Conservation (phyloP, 2,888 invertebrate species). For the Boloria selene region DNA sequence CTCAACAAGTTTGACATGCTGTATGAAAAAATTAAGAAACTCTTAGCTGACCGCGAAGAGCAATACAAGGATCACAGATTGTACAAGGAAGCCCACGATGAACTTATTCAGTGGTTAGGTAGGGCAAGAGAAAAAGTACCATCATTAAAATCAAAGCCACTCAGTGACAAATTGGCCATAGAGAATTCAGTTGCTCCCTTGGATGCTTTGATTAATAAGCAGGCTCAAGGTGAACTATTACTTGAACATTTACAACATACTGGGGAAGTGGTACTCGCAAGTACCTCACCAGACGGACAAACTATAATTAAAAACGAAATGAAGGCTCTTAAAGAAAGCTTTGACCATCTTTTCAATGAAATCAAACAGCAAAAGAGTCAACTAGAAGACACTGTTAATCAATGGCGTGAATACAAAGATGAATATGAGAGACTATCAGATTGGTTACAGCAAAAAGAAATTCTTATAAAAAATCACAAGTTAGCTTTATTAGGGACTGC, state of each 20-base stretch:
- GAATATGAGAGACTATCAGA: slow-evolving; percentile 95
- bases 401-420: slow-evolving; percentile 95
- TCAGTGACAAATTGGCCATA: slow-evolving; percentile 93
- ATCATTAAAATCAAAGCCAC: slow-evolving; percentile 90
- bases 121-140: slow-evolving; percentile 95
- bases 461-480: slow-evolving; percentile 94
- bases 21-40: slow-evolving; percentile 88
- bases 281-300: slow-evolving; percentile 91
- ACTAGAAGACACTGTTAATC: slow-evolving; percentile 89
- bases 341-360: slow-evolving; percentile 92
- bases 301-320: slow-evolving; percentile 92
- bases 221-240: slow-evolving; percentile 93
- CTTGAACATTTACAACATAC: slow-evolving; percentile 94
- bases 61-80: slow-evolving; percentile 93
- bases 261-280: slow-evolving; percentile 92
- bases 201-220: slow-evolving; percentile 92
- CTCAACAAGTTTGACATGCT: slow-evolving; percentile 91
- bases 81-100: slow-evolving; percentile 96
- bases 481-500: slow-evolving; percentile 90
- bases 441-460: slow-evolving; percentile 96
- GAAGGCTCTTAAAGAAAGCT: slow-evolving; percentile 91
- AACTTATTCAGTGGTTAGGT: slow-evolving; percentile 93
- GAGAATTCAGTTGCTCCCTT: slow-evolving; percentile 94
- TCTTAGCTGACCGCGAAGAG: slow-evolving; percentile 90
- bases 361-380: slow-evolving; percentile 92